phyloP scores from a whole-genome alignment of 2,113 vertebrate species.

The Gila orcuttii region DNA sequence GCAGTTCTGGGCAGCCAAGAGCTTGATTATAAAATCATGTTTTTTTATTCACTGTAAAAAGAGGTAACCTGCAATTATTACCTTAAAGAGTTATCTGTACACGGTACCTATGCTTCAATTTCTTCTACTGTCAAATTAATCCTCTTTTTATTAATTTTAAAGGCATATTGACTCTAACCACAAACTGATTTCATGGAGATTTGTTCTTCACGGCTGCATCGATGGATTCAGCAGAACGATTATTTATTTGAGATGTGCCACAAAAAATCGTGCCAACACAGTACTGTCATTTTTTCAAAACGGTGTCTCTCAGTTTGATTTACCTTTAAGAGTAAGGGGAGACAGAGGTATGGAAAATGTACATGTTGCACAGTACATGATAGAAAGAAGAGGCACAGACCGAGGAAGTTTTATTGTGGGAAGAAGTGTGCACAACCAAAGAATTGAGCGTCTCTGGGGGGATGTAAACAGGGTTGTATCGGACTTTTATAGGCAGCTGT shows the following conservation, averaged over 20 bases:
- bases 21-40: no score
- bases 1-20: no score
- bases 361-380: constrained; percentile 21
- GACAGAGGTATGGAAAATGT: constrained; percentile 9
- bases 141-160: not conserved
- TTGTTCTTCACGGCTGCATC: constrained; percentile 21
- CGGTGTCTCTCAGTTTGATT: constrained; percentile 3
- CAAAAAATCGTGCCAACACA: constrained; percentile 16
- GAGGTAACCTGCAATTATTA: no score
- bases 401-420: constrained; percentile 28
- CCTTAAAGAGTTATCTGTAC: no score
- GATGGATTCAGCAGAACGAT: constrained; percentile 29
- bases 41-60: no score
- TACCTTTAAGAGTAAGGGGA: constrained; percentile 10
- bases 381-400: constrained; percentile 17
- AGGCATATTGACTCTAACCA: constrained; percentile 28
- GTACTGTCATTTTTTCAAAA: constrained; percentile 15
- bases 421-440: constrained; percentile 24
- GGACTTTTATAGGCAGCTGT: constrained; percentile 31
- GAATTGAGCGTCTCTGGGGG: constrained; percentile 12
- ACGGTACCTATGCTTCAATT: no score
- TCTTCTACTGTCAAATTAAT: not conserved
- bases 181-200: constrained; percentile 35
- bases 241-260: constrained; percentile 3
- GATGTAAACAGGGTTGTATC: not conserved